These are phyloP conservation scores for Macrotus californicus DNA, from an alignment of 2,113 vertebrate genomes.

Conservation along the genomic window DNA sequence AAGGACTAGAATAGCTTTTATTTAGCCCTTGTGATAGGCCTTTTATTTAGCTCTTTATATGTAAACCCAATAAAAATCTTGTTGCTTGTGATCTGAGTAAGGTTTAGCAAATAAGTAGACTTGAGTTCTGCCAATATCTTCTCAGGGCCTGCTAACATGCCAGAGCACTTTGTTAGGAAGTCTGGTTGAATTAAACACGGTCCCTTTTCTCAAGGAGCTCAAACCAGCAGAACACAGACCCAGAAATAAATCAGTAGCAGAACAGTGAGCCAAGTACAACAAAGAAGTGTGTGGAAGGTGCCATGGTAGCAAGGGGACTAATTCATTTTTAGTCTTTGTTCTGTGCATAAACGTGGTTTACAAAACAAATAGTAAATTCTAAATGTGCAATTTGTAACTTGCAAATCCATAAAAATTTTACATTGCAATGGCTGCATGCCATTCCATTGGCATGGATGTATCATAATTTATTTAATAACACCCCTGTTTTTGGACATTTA, in stretches of 20 bases:
- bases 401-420: not conserved
- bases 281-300: not conserved
- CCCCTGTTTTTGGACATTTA: not conserved
- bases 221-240: not conserved
- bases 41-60: slow-evolving; percentile 32
- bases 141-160: not conserved
- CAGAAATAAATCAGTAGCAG: slow-evolving; percentile 19
- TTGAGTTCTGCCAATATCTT: not conserved
- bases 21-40: not conserved
- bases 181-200: not conserved
- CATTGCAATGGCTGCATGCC: not conserved
- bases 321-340: not conserved
- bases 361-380: not conserved
- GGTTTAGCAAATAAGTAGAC: not conserved
- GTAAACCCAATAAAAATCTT: not conserved
- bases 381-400: not conserved
- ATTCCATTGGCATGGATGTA: not conserved
- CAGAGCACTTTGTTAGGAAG: not conserved
- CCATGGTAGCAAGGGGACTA: not conserved
- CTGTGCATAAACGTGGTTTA: not conserved
- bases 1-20: not conserved
- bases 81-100: slow-evolving; percentile 20
- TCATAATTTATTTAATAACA: not conserved
- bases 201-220: not conserved
- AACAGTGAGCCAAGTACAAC: not conserved